Percentiles rank a stretch among this genome's conserved stretches.
phyloP scores from a whole-genome alignment of 2,797 vertebrate genomes.

The Poecilia velifera region DNA sequence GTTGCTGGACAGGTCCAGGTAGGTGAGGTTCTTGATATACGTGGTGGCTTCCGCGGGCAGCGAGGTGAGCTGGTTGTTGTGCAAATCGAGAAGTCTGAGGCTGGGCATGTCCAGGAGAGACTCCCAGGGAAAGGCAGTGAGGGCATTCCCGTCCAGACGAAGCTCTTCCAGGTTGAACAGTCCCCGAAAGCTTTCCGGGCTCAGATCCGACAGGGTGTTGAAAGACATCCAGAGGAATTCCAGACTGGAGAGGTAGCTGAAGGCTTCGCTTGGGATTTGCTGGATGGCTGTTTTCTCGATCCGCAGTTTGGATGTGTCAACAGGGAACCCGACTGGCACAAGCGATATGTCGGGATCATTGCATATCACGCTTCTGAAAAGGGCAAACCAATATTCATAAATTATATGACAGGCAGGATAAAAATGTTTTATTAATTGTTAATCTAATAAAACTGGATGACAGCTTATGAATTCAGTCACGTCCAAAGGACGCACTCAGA shows the following conservation, averaged over 20 bases:
- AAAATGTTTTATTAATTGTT: neutral
- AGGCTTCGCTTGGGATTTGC: conserved; percentile 89
- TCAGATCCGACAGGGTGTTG: conserved; percentile 87
- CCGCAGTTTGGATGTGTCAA: conserved; percentile 89
- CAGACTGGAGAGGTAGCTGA: conserved; percentile 86
- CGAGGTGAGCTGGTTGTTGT: conserved; percentile 90
- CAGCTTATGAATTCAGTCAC: neutral
- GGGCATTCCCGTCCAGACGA: conserved; percentile 89
- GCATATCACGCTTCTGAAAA: conserved; percentile 90
- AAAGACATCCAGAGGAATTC: conserved; percentile 98
- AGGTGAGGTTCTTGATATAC: conserved; percentile 90
- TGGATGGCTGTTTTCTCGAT: conserved; percentile 94
- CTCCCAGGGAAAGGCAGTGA: conserved; percentile 92
- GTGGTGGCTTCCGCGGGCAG: conserved; percentile 86
- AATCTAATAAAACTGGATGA: neutral
- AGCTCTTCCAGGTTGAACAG: conserved; percentile 89
- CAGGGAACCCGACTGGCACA: conserved; percentile 89
- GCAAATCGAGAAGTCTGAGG: conserved; percentile 92
- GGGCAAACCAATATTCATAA: neutral
- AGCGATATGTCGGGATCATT: conserved; percentile 93
- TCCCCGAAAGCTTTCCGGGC: conserved; percentile 85
- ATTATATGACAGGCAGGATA: neutral
- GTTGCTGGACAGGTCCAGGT: conserved; percentile 95
- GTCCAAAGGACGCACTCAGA: neutral
- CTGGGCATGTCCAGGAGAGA: conserved; percentile 88